phyloP scores from a whole-genome alignment of 2,797 vertebrate genomes.

The Denticeps clupeoides region DNA sequence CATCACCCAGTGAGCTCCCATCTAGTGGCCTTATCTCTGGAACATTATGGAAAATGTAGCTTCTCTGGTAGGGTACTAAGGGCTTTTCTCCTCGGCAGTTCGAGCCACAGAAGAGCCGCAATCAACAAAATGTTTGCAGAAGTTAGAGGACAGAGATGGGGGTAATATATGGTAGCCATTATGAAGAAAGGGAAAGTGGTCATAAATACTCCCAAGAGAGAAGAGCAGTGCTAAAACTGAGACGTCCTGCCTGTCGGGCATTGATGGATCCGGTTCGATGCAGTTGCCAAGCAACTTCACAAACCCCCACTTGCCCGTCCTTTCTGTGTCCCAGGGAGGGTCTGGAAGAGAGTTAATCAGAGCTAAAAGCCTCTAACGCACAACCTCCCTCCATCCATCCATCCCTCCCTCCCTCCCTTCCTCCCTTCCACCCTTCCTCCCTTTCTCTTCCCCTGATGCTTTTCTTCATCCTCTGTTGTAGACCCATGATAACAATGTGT shows the following conservation, averaged over 20 bases:
- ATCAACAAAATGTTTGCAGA: neutral
- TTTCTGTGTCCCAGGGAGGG: slow-evolving; percentile 25
- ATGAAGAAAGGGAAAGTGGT: slow-evolving; percentile 18
- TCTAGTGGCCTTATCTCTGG: slow-evolving; percentile 17
- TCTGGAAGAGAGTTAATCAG: slow-evolving; percentile 53
- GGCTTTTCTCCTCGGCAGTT: too few relatives aligned
- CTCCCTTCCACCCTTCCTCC: too few relatives aligned
- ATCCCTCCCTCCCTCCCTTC: slow-evolving; percentile 10
- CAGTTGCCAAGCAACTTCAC: slow-evolving; percentile 49
- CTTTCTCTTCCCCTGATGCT: too few relatives aligned
- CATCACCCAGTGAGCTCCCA: slow-evolving; percentile 12
- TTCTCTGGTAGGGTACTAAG: neutral
- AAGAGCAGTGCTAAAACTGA: slow-evolving; percentile 35
- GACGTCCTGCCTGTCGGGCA: slow-evolving; percentile 25
- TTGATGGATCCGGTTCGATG: slow-evolving; percentile 48
- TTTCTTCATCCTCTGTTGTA: too few relatives aligned
- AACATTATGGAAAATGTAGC: neutral
- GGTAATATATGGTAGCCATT: neutral
- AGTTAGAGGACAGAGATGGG: slow-evolving; percentile 4
- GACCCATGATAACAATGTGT: neutral
- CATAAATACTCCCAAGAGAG: slow-evolving; percentile 30
- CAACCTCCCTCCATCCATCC: slow-evolving; percentile 19
- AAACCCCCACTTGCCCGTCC: slow-evolving; percentile 36
- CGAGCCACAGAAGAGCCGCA: neutral
- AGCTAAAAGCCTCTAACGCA: slow-evolving; percentile 50